These are phyloP conservation scores for Antennarius striatus DNA, from an alignment of 2,113 vertebrate species.

Conservation along the genomic window DNA sequence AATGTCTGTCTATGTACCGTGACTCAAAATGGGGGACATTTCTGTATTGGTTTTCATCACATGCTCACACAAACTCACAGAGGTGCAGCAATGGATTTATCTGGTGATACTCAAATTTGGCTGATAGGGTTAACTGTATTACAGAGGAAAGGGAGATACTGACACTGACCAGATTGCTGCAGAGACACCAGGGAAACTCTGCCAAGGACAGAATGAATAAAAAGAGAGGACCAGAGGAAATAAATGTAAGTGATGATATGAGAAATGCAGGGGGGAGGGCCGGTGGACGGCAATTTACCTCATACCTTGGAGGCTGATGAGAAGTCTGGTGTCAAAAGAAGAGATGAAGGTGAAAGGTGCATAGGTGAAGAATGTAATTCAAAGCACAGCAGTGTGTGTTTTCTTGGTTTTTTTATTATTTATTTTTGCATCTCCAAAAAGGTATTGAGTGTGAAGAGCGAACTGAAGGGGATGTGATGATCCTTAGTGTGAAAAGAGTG, in stretches of 20 bases:
- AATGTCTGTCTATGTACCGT: background rate
- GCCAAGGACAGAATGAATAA: slow-evolving; percentile 24
- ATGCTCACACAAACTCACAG: slow-evolving; percentile 15
- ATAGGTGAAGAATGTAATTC: too few species aligned
- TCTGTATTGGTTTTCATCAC: slow-evolving; percentile 31
- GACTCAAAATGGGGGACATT: slow-evolving; percentile 20
- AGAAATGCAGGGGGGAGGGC: slow-evolving; percentile 5
- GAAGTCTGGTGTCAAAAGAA: background rate
- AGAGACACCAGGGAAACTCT: slow-evolving; percentile 43
- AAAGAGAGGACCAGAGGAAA: slow-evolving; percentile 9
- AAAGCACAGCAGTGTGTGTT: too few species aligned
- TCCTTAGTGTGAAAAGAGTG: too few species aligned
- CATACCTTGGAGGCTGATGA: background rate
- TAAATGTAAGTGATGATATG: slow-evolving; percentile 40
- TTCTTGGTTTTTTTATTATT: too few species aligned
- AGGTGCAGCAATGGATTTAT: slow-evolving; percentile 56
- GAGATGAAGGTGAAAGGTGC: background rate
- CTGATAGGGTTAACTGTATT: slow-evolving; percentile 77
- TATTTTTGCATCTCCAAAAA: too few species aligned
- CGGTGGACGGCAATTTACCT: background rate
- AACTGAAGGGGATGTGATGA: too few species aligned
- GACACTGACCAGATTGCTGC: slow-evolving; percentile 60
- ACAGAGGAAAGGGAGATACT: slow-evolving; percentile 57
- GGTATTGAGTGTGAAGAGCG: too few species aligned
- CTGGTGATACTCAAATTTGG: slow-evolving; percentile 64